Base-by-base conservation (phyloP, 1,140 invertebrate species). In the Diploscapter pachys region DNA sequence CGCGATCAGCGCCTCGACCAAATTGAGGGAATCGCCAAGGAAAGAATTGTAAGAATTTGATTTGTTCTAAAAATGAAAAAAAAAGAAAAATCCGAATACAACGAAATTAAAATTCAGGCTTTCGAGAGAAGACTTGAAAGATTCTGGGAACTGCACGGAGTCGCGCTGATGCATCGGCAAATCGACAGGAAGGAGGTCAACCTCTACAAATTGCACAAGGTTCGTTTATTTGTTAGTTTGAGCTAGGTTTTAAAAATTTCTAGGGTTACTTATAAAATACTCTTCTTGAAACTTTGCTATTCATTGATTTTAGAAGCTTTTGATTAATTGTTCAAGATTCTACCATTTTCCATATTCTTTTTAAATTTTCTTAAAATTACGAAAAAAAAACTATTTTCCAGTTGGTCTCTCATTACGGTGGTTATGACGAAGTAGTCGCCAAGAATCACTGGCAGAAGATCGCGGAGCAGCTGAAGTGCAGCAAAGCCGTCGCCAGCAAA, bases 1-100 rank as follows among this genome's bases (percentile, higher is more conserved):
- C 89, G 96, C 80, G 93, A 98, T 84, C 96, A 99, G 86, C 90
- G 94, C 79, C 87, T 99, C 48, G 98, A 98, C 89, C 96, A 99
- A 56, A 64, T 74, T 13, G 73, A 74, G 49, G 73, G 57, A 9
- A 74, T 69, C 56, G 56, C 63, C 9, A 67, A 64, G 54, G 73
- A 74, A 48, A 63, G 55, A 53, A 6, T 53, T 6, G 66, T 68
- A 9, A 52, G 66, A n/a, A 55, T 68, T 8, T 13, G 6, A 48
- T 64, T 64, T 31, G 63, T 5, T 5, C 6, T 6, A 64, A 6
- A 64, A 31, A 31, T 31, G 31, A 31, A 31, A 31, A 31, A 31
- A 31, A 31, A 31, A 31, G 31, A 31, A 31, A 31, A 64, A 5
- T 8, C 63, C 6, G 63, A 59, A 11, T 31, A 59, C 9, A 11